Conservation (phyloP, 2,888 invertebrate genomes). For the Parasteatoda lunata region DNA sequence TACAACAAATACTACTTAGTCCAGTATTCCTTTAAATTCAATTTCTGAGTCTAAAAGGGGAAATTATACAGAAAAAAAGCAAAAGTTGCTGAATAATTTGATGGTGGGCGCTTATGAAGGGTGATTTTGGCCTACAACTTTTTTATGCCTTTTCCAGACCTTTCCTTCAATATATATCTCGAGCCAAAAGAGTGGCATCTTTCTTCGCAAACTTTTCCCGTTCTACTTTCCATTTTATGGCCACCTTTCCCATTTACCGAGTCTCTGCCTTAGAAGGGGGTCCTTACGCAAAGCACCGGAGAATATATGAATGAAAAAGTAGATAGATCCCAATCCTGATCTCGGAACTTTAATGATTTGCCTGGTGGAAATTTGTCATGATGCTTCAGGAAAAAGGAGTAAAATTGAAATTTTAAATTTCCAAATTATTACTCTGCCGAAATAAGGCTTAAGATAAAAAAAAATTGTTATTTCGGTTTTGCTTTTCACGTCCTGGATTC, state of each 20-base stretch:
- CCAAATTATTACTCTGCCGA: no score
- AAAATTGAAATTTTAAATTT: no score
- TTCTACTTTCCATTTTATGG: slow-evolving; percentile 31
- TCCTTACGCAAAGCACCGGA: slow-evolving; percentile 37
- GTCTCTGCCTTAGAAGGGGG: background rate
- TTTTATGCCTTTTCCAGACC: slow-evolving; percentile 25
- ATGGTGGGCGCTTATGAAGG: slow-evolving; percentile 60
- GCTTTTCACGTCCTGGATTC: no score
- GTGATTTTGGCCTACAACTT: slow-evolving; percentile 55
- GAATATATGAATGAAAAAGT: slow-evolving; percentile 56
- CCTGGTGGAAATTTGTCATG: background rate
- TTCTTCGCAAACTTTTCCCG: background rate
- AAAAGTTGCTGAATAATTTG: slow-evolving; percentile 62
- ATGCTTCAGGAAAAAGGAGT: no score
- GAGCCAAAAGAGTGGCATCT: slow-evolving; percentile 41
- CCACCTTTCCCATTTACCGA: slow-evolving; percentile 42
- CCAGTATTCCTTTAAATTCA: slow-evolving; percentile 12
- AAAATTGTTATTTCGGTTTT: no score
- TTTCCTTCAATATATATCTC: slow-evolving; percentile 24
- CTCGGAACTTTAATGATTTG: background rate
- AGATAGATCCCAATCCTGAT: slow-evolving; percentile 18
- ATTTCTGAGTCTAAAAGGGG: slow-evolving; percentile 46
- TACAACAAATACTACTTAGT: background rate
- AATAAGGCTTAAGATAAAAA: no score
- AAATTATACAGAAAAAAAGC: slow-evolving; percentile 55